Percentiles rank a stretch among this genome's conserved stretches.
Conservation (phyloP, 2,797 vertebrate genomes). For the Anguilla pacifica region DNA sequence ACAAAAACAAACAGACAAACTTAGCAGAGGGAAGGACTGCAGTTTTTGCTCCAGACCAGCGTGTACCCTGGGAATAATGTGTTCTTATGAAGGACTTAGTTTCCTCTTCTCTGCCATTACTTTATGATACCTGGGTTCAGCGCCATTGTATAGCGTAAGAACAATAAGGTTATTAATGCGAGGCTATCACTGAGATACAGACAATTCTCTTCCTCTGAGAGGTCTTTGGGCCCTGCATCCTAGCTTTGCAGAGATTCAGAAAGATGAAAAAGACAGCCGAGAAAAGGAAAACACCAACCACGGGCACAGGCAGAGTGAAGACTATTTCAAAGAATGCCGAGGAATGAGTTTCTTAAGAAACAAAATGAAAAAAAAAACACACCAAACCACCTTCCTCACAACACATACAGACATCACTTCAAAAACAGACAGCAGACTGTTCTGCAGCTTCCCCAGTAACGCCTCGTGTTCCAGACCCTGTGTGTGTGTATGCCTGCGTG, state of each 20-base stretch:
- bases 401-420: constrained; percentile 49
- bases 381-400: constrained; percentile 36
- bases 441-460: constrained; percentile 1
- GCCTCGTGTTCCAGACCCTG: constrained; percentile 5
- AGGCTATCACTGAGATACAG: constrained; percentile 32
- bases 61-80: neutral
- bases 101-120: neutral
- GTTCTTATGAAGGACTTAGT: neutral
- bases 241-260: constrained; percentile 24
- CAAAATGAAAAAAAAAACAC: constrained; percentile 5
- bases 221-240: neutral
- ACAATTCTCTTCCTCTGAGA: constrained; percentile 16
- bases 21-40: constrained; percentile 33
- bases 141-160: neutral
- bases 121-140: neutral
- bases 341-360: constrained; percentile 43
- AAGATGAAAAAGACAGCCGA: constrained; percentile 59
- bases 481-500: neutral
- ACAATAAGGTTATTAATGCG: constrained; percentile 34
- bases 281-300: constrained; percentile 55
- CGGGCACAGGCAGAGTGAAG: constrained; percentile 62
- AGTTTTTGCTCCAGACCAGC: neutral
- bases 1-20: constrained; percentile 35
- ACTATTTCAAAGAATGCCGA: constrained; percentile 61
- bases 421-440: constrained; percentile 54